Evolutionary conservation across 2,888 invertebrate species (phyloP).

Genomic region (Drosophila mimica): DNA sequence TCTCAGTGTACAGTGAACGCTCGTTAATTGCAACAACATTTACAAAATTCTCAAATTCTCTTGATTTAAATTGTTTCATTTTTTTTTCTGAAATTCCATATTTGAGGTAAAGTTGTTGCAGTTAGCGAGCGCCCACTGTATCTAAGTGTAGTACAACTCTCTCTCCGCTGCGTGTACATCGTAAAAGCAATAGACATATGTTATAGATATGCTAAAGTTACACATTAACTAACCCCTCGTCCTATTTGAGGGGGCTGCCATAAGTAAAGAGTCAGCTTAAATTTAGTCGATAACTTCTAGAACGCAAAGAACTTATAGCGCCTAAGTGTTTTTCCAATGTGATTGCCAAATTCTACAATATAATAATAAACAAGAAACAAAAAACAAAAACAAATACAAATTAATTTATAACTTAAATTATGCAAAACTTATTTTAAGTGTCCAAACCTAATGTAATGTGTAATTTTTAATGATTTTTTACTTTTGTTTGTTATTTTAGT

Average conservation of each 20-base stretch:
- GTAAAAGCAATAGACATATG: constrained; percentile 73
- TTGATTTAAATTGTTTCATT: not conserved
- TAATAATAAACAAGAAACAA: constrained; percentile 24
- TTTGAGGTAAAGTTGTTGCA: not conserved
- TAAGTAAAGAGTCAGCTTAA: constrained; percentile 51
- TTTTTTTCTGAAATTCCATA: not conserved
- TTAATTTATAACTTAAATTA: constrained; percentile 55
- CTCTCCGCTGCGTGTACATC: constrained; percentile 72
- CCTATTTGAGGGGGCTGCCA: constrained; percentile 46
- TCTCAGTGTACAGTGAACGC: constrained; percentile 4
- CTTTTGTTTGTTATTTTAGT: constrained; percentile 79
- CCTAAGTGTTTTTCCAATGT: constrained; percentile 80
- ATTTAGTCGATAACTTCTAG: constrained; percentile 43
- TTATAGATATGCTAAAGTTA: constrained; percentile 35
- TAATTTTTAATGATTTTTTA: constrained; percentile 54
- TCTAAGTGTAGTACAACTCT: constrained; percentile 46
- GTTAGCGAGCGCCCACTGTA: constrained; percentile 1
- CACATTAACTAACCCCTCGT: constrained; percentile 21
- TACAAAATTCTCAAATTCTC: not conserved
- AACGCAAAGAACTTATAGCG: constrained; percentile 76
- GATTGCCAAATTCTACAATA: constrained; percentile 80
- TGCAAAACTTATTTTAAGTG: constrained; percentile 30
- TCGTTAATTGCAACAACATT: not conserved
- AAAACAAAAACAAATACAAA: constrained; percentile 25
- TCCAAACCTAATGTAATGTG: constrained; percentile 42